These are phyloP conservation scores for Hozukius guyotensis DNA, from an alignment of 2,797 vertebrate species.

Conservation along the genomic window DNA sequence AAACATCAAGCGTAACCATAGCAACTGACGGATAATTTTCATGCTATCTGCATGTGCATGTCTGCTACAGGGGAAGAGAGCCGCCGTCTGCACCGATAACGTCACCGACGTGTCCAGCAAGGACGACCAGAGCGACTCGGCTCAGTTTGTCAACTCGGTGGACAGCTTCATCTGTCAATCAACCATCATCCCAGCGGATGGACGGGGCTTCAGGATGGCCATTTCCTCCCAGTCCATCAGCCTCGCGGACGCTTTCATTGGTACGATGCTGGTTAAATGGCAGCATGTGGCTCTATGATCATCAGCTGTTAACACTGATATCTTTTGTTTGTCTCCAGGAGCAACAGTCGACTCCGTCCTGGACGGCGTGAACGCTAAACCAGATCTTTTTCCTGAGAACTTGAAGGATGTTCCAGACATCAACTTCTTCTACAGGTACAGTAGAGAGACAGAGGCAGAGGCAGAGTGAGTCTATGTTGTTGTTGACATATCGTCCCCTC, in stretches of 20 bases:
- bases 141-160: conserved; percentile 87
- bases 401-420: conserved; percentile 87
- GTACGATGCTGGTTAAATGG: conserved; percentile 65
- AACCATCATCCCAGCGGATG: conserved; percentile 95
- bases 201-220: conserved; percentile 92
- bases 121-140: conserved; percentile 84
- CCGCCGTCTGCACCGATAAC: conserved; percentile 91
- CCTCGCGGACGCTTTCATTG: conserved; percentile 92
- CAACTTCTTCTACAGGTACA: conserved; percentile 96
- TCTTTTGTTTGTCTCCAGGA: conserved; percentile 74
- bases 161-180: conserved; percentile 95
- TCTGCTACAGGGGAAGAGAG: conserved; percentile 85
- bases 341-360: conserved; percentile 86
- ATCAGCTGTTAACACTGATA: neutral
- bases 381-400: conserved; percentile 86
- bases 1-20: neutral
- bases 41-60: neutral
- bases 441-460: neutral
- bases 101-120: conserved; percentile 92
- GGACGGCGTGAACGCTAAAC: conserved; percentile 84
- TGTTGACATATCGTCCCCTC: neutral
- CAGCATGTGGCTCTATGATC: no score
- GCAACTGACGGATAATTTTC: neutral
- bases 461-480: neutral
- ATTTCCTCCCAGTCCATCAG: conserved; percentile 95